phyloP scores from a whole-genome alignment of 2,113 vertebrate genomes.

The Oreochromis aureus region DNA sequence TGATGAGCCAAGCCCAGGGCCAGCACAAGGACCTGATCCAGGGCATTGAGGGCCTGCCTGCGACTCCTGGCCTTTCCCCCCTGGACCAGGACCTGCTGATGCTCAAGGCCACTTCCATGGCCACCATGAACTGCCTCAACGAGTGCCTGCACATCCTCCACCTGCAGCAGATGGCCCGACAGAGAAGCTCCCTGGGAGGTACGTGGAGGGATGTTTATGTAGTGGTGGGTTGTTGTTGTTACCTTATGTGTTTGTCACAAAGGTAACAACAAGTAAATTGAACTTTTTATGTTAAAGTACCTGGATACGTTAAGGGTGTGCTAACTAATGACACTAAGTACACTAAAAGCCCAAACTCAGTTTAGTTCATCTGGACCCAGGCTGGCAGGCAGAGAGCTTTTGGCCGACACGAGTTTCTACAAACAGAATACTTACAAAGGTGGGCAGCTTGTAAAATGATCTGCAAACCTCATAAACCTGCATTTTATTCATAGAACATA shows the following conservation, averaged over 20 bases:
- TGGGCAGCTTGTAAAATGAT: neutral
- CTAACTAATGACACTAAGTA: neutral
- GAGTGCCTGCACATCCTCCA: constrained; percentile 98
- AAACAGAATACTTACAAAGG: neutral
- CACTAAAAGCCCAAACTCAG: neutral
- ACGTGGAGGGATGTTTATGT: neutral
- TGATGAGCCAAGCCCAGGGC: constrained; percentile 94
- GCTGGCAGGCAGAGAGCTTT: neutral
- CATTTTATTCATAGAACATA: neutral
- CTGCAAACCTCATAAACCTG: neutral
- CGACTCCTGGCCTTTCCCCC: constrained; percentile 84
- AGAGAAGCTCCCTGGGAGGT: constrained; percentile 85
- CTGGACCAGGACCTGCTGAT: constrained; percentile 95
- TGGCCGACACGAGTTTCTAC: neutral
- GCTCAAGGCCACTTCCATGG: constrained; percentile 98
- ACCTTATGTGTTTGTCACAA: neutral
- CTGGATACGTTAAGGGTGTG: neutral
- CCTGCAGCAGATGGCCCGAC: constrained; percentile 88
- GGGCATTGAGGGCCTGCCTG: constrained; percentile 89
- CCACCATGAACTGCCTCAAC: constrained; percentile 95
- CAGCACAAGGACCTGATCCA: constrained; percentile 93
- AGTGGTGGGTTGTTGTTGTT: neutral
- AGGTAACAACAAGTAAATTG: neutral
- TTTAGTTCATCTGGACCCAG: neutral
- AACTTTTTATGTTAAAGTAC: neutral